Evolutionary conservation across 2,797 vertebrate genomes (phyloP).

Genomic region (Anisognathus igniventris): DNA sequence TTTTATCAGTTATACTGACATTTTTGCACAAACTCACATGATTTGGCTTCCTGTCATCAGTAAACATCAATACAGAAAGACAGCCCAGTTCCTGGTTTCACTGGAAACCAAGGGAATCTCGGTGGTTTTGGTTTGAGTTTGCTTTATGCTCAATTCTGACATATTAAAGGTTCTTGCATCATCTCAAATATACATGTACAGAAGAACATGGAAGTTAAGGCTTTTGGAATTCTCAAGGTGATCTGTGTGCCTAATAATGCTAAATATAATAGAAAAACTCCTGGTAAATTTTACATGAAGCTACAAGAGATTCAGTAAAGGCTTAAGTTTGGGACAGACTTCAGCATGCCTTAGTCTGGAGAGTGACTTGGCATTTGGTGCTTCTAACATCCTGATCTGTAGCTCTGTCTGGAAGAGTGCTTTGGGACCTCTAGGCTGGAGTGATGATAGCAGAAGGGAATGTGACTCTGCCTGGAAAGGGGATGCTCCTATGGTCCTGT

Average conservation of each 20-base stretch:
- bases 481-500: neutral
- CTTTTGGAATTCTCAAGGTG: neutral
- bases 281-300: neutral
- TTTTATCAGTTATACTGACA: neutral
- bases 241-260: accelerated
- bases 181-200: neutral
- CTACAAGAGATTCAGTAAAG: neutral
- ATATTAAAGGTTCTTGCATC: neutral
- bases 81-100: neutral
- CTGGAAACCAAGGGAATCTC: neutral
- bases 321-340: neutral
- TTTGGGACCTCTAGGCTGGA: neutral
- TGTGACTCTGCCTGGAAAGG: neutral
- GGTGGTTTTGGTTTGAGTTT: neutral
- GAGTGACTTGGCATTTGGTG: neutral
- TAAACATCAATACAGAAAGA: neutral
- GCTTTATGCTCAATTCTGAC: neutral
- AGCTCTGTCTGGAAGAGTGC: neutral
- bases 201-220: neutral
- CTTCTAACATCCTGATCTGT: neutral
- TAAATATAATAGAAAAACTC: neutral
- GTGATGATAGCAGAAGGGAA: neutral
- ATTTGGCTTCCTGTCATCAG: neutral
- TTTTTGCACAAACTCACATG: neutral
- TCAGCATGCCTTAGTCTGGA: neutral